These are phyloP conservation scores for Eclectus roratus DNA, from an alignment of 2,113 vertebrate genomes.

Conservation along the genomic window DNA sequence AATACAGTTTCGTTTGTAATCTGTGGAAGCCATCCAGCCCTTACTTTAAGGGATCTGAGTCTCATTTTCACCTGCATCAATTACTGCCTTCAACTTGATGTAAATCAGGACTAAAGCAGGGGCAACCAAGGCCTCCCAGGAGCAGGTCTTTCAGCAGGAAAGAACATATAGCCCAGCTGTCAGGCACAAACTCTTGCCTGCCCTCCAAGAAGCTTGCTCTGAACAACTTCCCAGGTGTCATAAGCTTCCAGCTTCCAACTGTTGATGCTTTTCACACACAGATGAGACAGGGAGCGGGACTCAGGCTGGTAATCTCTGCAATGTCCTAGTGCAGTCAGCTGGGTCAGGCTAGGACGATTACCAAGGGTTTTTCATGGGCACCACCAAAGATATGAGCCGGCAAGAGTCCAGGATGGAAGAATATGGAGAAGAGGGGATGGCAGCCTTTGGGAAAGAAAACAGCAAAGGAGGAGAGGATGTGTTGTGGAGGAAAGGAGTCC, in stretches of 20 bases:
- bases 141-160: rapidly evolving
- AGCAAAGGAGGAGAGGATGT: background rate
- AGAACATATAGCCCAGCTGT: background rate
- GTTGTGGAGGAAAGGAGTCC: background rate
- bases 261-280: background rate
- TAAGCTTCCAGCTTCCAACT: background rate
- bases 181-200: background rate
- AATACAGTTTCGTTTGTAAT: background rate
- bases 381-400: background rate
- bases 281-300: background rate
- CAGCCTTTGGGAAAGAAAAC: background rate
- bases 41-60: background rate
- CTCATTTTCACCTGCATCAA: rapidly evolving
- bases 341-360: rapidly evolving
- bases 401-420: background rate
- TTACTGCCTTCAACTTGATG: background rate
- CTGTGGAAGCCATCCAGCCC: rapidly evolving
- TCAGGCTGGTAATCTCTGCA: background rate
- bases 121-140: background rate
- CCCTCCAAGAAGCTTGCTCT: background rate
- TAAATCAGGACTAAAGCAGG: background rate
- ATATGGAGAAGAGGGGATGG: background rate
- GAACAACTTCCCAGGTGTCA: background rate
- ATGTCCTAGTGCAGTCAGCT: background rate
- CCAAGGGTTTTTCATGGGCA: background rate